Evolutionary conservation across 2,888 invertebrate species (phyloP).

Genomic region (Dilophus febrilis): DNA sequence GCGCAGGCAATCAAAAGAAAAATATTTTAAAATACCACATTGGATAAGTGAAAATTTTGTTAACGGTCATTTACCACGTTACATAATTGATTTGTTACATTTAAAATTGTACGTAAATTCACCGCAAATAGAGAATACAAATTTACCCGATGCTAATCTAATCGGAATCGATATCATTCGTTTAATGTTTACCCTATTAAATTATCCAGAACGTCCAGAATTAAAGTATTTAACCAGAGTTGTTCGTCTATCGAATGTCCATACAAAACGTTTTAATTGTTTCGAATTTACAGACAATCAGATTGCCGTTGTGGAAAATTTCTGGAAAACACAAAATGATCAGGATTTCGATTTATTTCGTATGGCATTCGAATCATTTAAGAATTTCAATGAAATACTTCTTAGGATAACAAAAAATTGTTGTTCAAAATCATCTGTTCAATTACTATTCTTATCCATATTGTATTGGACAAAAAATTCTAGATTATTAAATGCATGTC

Average conservation of each 20-base stretch:
- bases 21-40: conserved; percentile 28
- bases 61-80: conserved; percentile 41
- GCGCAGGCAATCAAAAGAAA: conserved; percentile 5
- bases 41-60: conserved; percentile 51
- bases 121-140: conserved; percentile 55
- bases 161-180: conserved; percentile 43
- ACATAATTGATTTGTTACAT: conserved; percentile 50
- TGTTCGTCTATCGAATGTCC: conserved; percentile 22
- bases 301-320: too few relatives aligned
- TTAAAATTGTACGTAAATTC: conserved; percentile 44
- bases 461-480: conserved; percentile 26
- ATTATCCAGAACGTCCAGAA: conserved; percentile 17
- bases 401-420: conserved; percentile 15
- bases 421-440: conserved; percentile 20
- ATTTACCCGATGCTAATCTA: conserved; percentile 38
- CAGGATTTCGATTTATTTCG: conserved; percentile 18
- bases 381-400: conserved; percentile 17
- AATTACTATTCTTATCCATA: conserved; percentile 22
- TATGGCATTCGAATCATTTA: conserved; percentile 15
- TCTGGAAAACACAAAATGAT: conserved; percentile 12
- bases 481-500: conserved; percentile 19
- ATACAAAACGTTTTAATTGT: conserved; percentile 15
- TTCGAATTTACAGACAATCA: neutral
- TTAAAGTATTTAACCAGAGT: conserved; percentile 25
- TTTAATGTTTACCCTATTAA: conserved; percentile 35